phyloP scores from a whole-genome alignment of 2,888 invertebrate species.

The Labia minor region DNA sequence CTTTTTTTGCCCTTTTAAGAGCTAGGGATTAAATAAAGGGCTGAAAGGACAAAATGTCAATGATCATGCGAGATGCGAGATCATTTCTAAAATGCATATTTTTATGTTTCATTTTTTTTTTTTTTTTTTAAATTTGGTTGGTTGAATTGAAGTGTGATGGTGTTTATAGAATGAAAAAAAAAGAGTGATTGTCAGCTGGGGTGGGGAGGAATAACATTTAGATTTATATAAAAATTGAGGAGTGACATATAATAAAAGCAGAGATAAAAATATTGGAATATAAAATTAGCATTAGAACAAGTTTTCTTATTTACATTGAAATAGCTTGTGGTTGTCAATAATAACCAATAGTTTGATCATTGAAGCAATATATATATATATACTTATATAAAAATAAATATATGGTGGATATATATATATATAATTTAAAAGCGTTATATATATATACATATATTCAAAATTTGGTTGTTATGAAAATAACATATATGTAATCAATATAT shows the following conservation, averaged over 20 bases:
- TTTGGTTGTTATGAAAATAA: background rate
- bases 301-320: slow-evolving; percentile 3
- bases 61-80: background rate
- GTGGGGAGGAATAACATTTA: background rate
- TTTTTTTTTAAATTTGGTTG: too few relatives aligned
- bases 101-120: too few relatives aligned
- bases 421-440: too few relatives aligned
- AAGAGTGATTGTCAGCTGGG: background rate
- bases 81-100: background rate
- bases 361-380: too few relatives aligned
- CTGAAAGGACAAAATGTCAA: background rate
- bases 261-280: background rate
- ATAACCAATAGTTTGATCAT: too few relatives aligned
- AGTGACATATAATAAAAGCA: too few relatives aligned
- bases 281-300: slow-evolving; percentile 8
- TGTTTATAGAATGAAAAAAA: slow-evolving; percentile 4
- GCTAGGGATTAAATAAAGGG: too few relatives aligned
- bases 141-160: too few relatives aligned
- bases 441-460: background rate
- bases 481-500: background rate
- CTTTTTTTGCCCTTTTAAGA: too few relatives aligned
- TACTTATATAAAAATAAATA: background rate
- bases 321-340: too few relatives aligned
- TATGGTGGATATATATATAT: too few relatives aligned
- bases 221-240: too few relatives aligned